These are phyloP conservation scores for Coendou prehensilis DNA, from an alignment of 2,797 vertebrate genomes.

Conservation along the genomic window DNA sequence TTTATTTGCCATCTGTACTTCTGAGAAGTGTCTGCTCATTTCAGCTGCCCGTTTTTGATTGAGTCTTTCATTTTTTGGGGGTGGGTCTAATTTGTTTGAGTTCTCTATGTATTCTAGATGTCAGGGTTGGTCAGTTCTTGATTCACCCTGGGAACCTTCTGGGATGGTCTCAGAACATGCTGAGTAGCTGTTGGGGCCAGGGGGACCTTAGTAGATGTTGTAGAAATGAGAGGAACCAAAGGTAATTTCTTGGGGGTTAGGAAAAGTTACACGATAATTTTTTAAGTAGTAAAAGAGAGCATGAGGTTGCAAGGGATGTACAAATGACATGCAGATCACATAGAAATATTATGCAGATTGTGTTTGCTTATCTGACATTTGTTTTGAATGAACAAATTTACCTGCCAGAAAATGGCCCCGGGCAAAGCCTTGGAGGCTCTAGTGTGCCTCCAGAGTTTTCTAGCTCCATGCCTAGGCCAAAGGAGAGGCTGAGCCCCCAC, in stretches of 20 bases:
- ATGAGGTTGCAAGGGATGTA: background rate
- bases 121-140: background rate
- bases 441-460: background rate
- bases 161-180: background rate
- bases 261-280: background rate
- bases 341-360: background rate
- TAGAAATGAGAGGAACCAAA: conserved; percentile 17
- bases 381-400: background rate
- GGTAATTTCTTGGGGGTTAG: background rate
- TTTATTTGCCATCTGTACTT: background rate
- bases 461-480: background rate
- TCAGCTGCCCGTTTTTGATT: background rate
- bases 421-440: background rate
- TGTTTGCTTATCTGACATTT: background rate
- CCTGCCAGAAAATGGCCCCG: background rate
- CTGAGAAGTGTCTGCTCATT: background rate
- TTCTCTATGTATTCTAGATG: background rate
- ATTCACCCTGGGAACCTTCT: background rate
- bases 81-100: background rate
- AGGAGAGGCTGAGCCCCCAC: rapidly evolving
- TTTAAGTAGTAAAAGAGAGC: background rate
- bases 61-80: background rate
- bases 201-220: background rate
- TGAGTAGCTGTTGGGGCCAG: background rate
- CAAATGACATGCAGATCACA: background rate